These are phyloP conservation scores for Hyposoter didymator DNA, from an alignment of 2,888 invertebrate species.

Conservation along the genomic window DNA sequence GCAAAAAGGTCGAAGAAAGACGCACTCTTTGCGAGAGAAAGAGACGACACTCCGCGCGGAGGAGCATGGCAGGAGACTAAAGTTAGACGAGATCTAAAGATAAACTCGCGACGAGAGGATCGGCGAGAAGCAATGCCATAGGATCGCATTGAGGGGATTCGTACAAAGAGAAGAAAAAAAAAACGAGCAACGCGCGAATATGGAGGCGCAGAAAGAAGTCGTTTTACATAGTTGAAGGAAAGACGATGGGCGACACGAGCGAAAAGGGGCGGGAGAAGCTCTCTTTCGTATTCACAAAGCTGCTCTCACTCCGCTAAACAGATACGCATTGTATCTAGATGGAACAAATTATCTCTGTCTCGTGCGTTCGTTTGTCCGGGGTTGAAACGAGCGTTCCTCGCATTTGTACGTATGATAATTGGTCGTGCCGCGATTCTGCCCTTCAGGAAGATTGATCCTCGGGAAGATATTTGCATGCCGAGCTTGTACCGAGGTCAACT, in stretches of 20 bases:
- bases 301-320: conserved; percentile 34
- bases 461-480: conserved; percentile 41
- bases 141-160: conserved; percentile 33
- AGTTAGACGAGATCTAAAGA: conserved; percentile 79
- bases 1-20: conserved; percentile 36
- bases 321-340: conserved; percentile 62
- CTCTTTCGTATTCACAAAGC: conserved; percentile 6
- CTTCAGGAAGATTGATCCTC: conserved; percentile 51
- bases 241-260: background rate
- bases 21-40: conserved; percentile 27
- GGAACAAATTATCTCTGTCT: conserved; percentile 38
- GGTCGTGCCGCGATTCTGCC: conserved; percentile 12
- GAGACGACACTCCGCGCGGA: conserved; percentile 65
- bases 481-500: conserved; percentile 57
- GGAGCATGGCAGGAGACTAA: conserved; percentile 77
- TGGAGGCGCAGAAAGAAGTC: conserved; percentile 1
- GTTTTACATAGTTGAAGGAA: background rate
- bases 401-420: conserved; percentile 51
- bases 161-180: background rate
- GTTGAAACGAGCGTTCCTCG: conserved; percentile 24
- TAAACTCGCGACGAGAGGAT: conserved; percentile 77
- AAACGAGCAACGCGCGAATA: background rate
- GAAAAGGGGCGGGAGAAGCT: background rate
- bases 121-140: conserved; percentile 53
- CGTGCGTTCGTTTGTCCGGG: background rate